phyloP scores from a whole-genome alignment of 2,888 invertebrate species.

The Cheilosia variabilis region DNA sequence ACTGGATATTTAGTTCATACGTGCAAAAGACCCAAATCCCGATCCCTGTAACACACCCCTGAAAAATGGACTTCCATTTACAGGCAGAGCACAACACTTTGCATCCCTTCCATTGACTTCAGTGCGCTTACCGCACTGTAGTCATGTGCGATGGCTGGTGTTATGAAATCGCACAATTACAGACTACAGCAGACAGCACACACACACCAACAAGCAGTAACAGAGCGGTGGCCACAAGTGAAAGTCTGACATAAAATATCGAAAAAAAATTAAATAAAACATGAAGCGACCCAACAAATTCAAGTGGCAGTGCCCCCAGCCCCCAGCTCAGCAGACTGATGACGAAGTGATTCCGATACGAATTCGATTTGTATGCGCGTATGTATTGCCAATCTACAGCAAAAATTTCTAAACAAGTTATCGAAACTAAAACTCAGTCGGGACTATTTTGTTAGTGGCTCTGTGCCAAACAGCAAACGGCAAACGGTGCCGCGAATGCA shows the following conservation, averaged over 20 bases:
- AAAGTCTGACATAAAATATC: constrained; percentile 72
- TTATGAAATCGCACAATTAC: constrained; percentile 67
- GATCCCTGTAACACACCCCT: constrained; percentile 60
- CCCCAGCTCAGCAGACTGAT: not conserved
- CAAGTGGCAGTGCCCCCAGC: constrained; percentile 42
- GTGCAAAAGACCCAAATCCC: constrained; percentile 46
- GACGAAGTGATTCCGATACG: constrained; percentile 28
- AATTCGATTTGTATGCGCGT: constrained; percentile 5
- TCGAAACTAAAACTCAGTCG: constrained; percentile 8
- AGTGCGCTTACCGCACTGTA: too few species aligned
- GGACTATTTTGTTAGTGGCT: constrained; percentile 1
- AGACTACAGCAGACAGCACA: constrained; percentile 44
- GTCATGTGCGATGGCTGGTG: constrained; percentile 8
- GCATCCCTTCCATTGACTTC: not conserved
- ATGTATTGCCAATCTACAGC: constrained; percentile 23
- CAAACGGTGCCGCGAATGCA: not conserved
- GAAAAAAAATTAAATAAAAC: constrained; percentile 27
- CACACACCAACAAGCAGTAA: constrained; percentile 20
- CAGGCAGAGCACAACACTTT: constrained; percentile 19
- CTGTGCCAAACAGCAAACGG: constrained; percentile 11
- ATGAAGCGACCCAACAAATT: constrained; percentile 31
- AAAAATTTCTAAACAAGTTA: constrained; percentile 49
- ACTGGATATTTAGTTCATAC: constrained; percentile 48
- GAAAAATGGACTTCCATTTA: constrained; percentile 48
- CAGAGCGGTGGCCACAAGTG: constrained; percentile 59